These are phyloP conservation scores for Diorhabda carinulata DNA, from an alignment of 1,140 invertebrate genomes.

Conservation along the genomic window DNA sequence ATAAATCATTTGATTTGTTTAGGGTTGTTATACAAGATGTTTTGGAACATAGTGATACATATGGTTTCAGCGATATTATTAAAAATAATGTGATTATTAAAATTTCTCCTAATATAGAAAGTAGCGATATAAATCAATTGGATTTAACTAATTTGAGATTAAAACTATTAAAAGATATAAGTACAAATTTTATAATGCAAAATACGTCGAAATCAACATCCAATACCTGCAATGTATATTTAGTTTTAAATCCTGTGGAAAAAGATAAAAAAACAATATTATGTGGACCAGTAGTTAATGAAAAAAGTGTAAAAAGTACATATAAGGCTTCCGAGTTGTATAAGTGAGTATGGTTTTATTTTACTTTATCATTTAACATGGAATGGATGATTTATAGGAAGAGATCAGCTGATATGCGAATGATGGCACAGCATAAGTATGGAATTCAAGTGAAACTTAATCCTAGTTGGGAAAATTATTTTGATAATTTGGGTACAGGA, in stretches of 20 bases:
- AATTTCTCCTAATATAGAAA: conserved; percentile 10
- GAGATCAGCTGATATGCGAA: conserved; percentile 54
- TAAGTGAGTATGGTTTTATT: conserved; percentile 22
- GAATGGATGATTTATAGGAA: conserved; percentile 42
- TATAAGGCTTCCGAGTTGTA: conserved; percentile 29
- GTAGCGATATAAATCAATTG: conserved; percentile 3
- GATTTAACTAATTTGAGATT: conserved; percentile 34
- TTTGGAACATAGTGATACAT: conserved; percentile 20
- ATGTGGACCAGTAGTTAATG: conserved; percentile 39
- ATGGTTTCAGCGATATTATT: conserved; percentile 24
- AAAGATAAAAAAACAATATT: conserved; percentile 23
- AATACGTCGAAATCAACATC: conserved; percentile 13
- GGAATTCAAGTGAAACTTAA: conserved; percentile 48
- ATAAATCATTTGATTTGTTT: conserved; percentile 25
- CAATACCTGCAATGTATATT: conserved; percentile 11
- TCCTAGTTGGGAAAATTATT: conserved; percentile 32
- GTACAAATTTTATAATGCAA: conserved; percentile 27
- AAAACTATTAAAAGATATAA: conserved; percentile 24
- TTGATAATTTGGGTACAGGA: conserved; percentile 56
- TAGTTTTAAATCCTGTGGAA: conserved; percentile 21
- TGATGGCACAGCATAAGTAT: conserved; percentile 60
- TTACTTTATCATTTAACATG: background rate
- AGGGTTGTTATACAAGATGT: conserved; percentile 25
- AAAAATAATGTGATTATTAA: conserved; percentile 18
- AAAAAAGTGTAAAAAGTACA: conserved; percentile 33